Base-by-base conservation (phyloP, 2,888 invertebrate genomes). In the Ganaspis brasiliensis region DNA sequence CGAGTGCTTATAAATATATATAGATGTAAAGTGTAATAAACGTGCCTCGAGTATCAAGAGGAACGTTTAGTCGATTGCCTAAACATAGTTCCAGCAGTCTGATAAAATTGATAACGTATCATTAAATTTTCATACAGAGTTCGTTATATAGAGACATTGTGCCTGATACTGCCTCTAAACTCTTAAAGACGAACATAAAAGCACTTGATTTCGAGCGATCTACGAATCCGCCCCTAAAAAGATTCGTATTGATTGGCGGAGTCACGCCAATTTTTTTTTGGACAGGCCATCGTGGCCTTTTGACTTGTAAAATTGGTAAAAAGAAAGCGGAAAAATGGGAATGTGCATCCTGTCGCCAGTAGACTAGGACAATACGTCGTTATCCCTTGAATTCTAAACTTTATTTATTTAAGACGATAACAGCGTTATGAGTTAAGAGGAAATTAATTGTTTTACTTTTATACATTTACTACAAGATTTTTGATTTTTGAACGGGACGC, bases 391-490 rank as follows among this genome's bases (percentile, higher is more conserved):
- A 80, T 83, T 78, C 81, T 79, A 84, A 83, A 84, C 79, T 79
- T 84, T 86, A 85, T 85, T 85, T 84, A 81, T 84, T 79, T 86
- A 79, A 78, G 73, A 83, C 77, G 79, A 84, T 79, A 76, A 82
- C 80, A 76, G 82, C 81, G 78, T 74, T 67, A 45, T 45, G 40
- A 24, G 45, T 67, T 45, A 45, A 45, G 72, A 81, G 71, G 77
- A 81, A 75, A 78, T 82, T 79, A 84, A 80, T 86, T 77, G 72
- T 85, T 85, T 87, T 86, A 83, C 82, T 86, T 84, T 84, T 87
- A 84, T 80, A 83, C 82, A 84, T 83, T 85, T 84, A 83, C 79
- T 74, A 80, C 82, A 81, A 81, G 76, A 79, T 85, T 87, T 85
- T 84, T 67, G 80, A 82, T 85, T 82, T 82, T 84, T 81, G 79